phyloP scores from a whole-genome alignment of 2,888 invertebrate genomes.

The Trichogramma dendrolimi region DNA sequence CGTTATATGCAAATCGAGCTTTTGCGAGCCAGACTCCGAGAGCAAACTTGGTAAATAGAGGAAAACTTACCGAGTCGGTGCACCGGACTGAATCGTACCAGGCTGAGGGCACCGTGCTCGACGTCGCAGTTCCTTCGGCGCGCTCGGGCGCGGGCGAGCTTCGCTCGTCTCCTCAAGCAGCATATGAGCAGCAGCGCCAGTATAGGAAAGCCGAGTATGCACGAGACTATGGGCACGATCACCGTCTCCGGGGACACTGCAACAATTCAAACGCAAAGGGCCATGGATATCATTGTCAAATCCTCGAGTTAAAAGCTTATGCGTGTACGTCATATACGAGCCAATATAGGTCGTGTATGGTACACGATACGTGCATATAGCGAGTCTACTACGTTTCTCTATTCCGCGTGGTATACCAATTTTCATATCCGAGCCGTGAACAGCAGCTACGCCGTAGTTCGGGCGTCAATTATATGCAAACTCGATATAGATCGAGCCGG shows the following conservation, averaged over 20 bases:
- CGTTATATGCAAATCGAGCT: background rate
- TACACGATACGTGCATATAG: no score
- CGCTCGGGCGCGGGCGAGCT: constrained; percentile 78
- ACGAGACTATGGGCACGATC: constrained; percentile 83
- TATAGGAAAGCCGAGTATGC: constrained; percentile 84
- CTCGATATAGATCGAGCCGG: no score
- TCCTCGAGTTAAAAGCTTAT: no score
- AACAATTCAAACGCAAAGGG: constrained; percentile 28
- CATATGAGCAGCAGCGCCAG: constrained; percentile 82
- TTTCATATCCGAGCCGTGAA: no score
- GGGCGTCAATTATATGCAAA: no score
- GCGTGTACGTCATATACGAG: no score
- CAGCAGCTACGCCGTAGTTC: no score
- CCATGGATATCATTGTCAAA: background rate
- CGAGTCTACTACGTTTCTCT: no score
- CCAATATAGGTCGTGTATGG: no score
- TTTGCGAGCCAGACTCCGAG: background rate
- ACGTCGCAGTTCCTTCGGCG: constrained; percentile 75
- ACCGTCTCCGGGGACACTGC: constrained; percentile 82
- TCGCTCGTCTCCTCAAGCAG: constrained; percentile 77
- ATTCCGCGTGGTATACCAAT: no score
- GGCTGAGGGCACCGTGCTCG: constrained; percentile 77
- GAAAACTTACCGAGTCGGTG: constrained; percentile 63
- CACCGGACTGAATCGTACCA: constrained; percentile 72
- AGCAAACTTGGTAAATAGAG: background rate